A percentile compares a stretch with the other conserved stretches of the same genome.
Conservation (phyloP, 2,888 invertebrate genomes). For the Dasysyrphus tricinctus region DNA sequence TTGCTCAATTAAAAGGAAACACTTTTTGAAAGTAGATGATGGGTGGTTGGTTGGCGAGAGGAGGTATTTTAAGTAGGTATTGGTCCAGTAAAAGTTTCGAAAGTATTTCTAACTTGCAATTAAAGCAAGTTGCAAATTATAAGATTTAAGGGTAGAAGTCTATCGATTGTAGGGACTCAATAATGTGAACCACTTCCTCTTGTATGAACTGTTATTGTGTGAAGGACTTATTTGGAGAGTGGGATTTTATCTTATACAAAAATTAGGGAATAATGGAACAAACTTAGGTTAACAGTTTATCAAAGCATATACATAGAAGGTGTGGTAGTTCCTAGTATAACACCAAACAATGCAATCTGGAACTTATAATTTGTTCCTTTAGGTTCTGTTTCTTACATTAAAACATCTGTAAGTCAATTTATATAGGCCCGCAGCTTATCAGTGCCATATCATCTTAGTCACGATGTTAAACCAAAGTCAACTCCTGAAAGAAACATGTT, state of each 20-base stretch:
- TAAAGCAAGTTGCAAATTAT: constrained; percentile 21
- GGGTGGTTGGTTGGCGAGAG: background rate
- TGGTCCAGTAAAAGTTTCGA: constrained; percentile 7
- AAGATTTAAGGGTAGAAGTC: background rate
- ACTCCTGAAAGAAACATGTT: too few species aligned
- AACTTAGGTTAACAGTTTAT: too few species aligned
- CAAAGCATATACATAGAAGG: too few species aligned
- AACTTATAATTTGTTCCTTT: too few species aligned
- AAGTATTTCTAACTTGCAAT: constrained; percentile 28
- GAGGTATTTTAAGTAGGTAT: background rate
- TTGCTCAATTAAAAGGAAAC: constrained; percentile 68
- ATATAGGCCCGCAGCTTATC: too few species aligned
- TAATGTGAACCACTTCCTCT: background rate
- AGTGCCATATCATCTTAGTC: too few species aligned
- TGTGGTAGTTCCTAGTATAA: too few species aligned
- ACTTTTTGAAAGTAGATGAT: constrained; percentile 2
- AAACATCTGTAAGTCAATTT: too few species aligned
- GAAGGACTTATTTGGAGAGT: background rate
- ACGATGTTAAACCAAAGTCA: too few species aligned
- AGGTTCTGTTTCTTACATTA: too few species aligned
- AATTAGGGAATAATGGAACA: too few species aligned
- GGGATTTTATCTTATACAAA: background rate
- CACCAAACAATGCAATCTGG: too few species aligned
- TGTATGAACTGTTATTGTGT: background rate
- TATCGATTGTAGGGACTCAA: background rate